These are phyloP conservation scores for Hemibagrus guttatus DNA, from an alignment of 2,797 vertebrate genomes.

Conservation along the genomic window DNA sequence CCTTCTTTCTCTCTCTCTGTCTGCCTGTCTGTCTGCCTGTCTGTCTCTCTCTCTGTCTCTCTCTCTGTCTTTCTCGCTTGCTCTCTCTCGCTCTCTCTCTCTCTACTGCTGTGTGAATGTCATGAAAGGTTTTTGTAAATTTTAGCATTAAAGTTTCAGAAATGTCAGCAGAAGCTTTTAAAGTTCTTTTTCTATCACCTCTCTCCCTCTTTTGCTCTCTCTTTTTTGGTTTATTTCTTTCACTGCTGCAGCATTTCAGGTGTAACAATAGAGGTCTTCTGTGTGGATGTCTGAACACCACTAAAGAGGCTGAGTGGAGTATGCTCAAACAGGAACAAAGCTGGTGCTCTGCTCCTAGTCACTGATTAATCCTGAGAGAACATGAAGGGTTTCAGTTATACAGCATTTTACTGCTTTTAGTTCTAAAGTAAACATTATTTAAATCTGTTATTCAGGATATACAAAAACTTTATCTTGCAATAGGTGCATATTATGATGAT, in stretches of 20 bases:
- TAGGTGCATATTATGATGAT: no score
- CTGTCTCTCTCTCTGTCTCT: neutral
- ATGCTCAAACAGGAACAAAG: constrained; percentile 14
- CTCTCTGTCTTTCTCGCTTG: neutral
- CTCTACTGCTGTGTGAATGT: neutral
- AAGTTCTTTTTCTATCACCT: neutral
- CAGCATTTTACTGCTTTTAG: neutral
- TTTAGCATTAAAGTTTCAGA: constrained; percentile 30
- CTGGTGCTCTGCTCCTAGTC: neutral
- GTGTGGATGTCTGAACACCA: constrained; percentile 14
- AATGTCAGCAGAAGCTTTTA: constrained; percentile 28
- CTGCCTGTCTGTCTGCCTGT: neutral
- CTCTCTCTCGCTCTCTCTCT: neutral
- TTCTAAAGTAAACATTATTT: neutral
- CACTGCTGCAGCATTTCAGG: constrained; percentile 19
- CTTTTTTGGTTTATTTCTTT: constrained; percentile 1
- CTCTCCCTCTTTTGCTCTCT: neutral
- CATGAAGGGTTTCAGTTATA: neutral
- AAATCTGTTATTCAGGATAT: neutral
- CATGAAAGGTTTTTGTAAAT: constrained; percentile 21
- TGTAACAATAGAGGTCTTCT: constrained; percentile 20
- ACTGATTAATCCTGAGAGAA: neutral
- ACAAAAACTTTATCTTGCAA: neutral
- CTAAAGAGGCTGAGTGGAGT: constrained; percentile 20
- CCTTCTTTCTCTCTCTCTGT: neutral